phyloP scores from a whole-genome alignment of 2,797 vertebrate genomes.

The Rhadinocentrus ornatus region DNA sequence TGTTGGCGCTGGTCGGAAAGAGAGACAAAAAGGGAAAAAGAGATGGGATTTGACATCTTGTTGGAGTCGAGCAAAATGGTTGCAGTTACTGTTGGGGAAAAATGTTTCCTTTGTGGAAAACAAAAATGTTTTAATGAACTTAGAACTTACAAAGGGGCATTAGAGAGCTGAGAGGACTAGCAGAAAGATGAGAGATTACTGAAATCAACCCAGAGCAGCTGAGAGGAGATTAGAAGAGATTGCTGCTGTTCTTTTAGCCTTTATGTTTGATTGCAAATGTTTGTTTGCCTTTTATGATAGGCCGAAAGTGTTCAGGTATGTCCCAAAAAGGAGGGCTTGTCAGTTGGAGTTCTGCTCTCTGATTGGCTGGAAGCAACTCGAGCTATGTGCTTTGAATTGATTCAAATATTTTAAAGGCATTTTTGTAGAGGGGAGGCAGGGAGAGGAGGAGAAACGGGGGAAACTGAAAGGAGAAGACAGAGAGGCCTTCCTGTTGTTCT shows the following conservation, averaged over 20 bases:
- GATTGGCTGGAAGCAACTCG: conserved; percentile 63
- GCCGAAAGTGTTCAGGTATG: conserved; percentile 49
- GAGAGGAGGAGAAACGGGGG: background rate
- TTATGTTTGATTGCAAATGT: conserved; percentile 28
- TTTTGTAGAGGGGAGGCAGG: background rate
- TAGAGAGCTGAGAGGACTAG: conserved; percentile 1
- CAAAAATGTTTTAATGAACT: conserved; percentile 12
- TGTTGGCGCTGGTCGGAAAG: conserved; percentile 36
- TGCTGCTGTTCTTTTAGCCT: conserved; percentile 16
- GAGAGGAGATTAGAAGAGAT: conserved; percentile 1
- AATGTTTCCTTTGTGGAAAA: conserved; percentile 33
- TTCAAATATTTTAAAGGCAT: conserved; percentile 76
- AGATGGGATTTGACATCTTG: conserved; percentile 48
- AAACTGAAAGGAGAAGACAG: background rate
- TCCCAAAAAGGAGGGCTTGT: conserved; percentile 41
- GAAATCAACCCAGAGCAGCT: conserved; percentile 2
- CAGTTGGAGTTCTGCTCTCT: conserved; percentile 30
- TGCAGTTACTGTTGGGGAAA: conserved; percentile 17
- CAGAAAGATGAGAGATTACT: conserved; percentile 7
- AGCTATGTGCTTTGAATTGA: conserved; percentile 69
- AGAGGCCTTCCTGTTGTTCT: conserved; percentile 12
- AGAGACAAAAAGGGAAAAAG: conserved; percentile 24
- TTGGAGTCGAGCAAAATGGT: conserved; percentile 41
- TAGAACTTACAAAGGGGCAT: conserved; percentile 3
- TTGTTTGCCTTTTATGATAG: conserved; percentile 32